Evolutionary conservation across 2,888 invertebrate species (phyloP).

Genomic region (Pseudeuparius sepicola): DNA sequence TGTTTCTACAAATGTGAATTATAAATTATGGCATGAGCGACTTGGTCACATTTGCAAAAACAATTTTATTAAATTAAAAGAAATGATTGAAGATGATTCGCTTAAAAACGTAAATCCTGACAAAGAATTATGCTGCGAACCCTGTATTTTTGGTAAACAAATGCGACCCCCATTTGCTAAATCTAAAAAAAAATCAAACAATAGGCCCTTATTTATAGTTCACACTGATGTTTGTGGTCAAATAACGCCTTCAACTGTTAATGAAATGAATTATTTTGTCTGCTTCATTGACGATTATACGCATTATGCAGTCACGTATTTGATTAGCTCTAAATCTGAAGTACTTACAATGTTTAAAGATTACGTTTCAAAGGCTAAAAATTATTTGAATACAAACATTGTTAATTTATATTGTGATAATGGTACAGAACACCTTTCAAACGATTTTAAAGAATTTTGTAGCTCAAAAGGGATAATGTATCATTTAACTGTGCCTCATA

Average conservation of each 20-base stretch:
- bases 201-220: constrained; percentile 17
- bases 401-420: constrained; percentile 21
- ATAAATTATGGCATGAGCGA: too few species aligned
- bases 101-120: too few species aligned
- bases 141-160: too few species aligned
- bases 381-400: constrained; percentile 18
- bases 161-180: constrained; percentile 17
- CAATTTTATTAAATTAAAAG: too few species aligned
- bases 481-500: constrained; percentile 35
- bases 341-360: constrained; percentile 17
- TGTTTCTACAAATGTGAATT: too few species aligned
- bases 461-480: constrained; percentile 30
- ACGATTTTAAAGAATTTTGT: constrained; percentile 30
- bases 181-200: constrained; percentile 14
- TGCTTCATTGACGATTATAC: constrained; percentile 32
- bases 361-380: constrained; percentile 17
- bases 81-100: too few species aligned
- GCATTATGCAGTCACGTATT: constrained; percentile 30
- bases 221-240: constrained; percentile 18
- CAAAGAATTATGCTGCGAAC: too few species aligned
- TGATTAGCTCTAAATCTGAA: constrained; percentile 20
- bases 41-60: too few species aligned
- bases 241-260: constrained; percentile 19
- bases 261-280: constrained; percentile 32
- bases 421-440: constrained; percentile 19